Base-by-base conservation (phyloP, 2,888 invertebrate species). In the Andricus quercusramuli region DNA sequence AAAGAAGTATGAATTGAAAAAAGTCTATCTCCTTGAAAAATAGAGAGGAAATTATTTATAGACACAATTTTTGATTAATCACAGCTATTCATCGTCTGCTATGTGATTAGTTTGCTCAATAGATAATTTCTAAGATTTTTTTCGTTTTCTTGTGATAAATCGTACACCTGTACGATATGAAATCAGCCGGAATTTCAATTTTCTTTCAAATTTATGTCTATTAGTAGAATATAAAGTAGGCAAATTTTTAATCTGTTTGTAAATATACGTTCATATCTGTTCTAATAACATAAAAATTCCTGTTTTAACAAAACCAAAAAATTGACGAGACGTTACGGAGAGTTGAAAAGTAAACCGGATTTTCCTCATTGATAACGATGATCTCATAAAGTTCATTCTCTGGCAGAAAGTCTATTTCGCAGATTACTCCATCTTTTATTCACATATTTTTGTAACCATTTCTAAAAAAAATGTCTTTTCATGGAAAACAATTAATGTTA, bases 261-360 rank as follows among this genome's bases (percentile, higher is more conserved):
- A 56, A 56, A 20, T 20, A 51, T 47, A 25, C 47, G 20, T 17
- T 47, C 17, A 47, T 41, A 25, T 47, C 6, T 17, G 47, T 47
- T 70, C 11, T 51, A 29, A 56, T 47, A 29, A 70, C 20, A 51
- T 8, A 70, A 29, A 74, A 22, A 74, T 56, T 74, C 74, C 32
- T 32, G 20, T 74, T 74, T 37, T 15, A 29, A 56, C 17, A 47
- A 47, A 56, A 59, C 22, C 22, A 70, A 74, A 51, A 29, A 56
- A 74, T 37, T 59, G 20, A 32, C 56, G 22, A 64, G 29, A 74
- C 56, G 6, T 74, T 74, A 13, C 32, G 32, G 56, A 47, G 70
- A 56, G 56, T 74, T 74, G 74, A 74, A 74, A 74, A 74, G 74
- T 74, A 74, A 74, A 74, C 74, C 74, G 74, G 74, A 74, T 74